phyloP scores from a whole-genome alignment of 2,888 invertebrate species.

The Lepidochitona cinerea region DNA sequence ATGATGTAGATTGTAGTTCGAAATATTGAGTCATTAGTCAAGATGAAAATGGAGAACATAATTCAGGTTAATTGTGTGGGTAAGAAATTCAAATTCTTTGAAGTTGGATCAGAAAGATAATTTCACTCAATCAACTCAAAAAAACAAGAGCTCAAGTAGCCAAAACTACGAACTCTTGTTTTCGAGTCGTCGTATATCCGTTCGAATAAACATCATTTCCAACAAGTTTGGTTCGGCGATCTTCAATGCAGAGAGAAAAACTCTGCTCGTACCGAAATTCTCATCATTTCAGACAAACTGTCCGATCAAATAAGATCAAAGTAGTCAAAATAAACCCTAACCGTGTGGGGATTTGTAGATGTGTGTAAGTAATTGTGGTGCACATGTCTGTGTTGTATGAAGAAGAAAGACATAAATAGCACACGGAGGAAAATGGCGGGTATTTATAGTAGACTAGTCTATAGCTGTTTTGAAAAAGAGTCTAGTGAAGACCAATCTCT shows the following conservation, averaged over 20 bases:
- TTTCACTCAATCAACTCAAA: background rate
- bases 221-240: background rate
- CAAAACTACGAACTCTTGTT: background rate
- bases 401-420: background rate
- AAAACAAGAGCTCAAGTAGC: background rate
- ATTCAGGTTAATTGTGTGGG: no score
- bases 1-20: no score
- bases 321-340: background rate
- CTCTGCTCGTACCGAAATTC: background rate
- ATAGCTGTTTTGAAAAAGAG: no score
- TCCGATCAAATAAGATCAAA: constrained; percentile 7
- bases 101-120: background rate
- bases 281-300: constrained; percentile 3
- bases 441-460: no score
- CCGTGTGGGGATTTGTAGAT: background rate
- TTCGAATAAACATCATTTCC: background rate
- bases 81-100: no score
- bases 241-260: background rate
- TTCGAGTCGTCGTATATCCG: background rate
- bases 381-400: background rate
- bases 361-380: background rate
- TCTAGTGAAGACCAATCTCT: no score
- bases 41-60: background rate
- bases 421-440: background rate
- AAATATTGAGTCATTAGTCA: no score